Evolutionary conservation across 1,140 invertebrate genomes (phyloP).

Genomic region (Antheraea mylitta): DNA sequence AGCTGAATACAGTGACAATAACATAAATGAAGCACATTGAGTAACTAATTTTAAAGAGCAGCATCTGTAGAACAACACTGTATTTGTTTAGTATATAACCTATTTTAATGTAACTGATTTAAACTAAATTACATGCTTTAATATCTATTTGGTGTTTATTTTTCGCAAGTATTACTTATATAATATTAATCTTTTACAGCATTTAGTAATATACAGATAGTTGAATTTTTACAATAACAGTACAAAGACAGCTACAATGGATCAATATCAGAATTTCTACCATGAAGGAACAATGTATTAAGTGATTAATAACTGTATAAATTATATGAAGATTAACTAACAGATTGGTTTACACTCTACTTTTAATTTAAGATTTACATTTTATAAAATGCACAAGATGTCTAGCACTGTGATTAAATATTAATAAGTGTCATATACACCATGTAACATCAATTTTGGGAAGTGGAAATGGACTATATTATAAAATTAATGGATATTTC

Average conservation of each 20-base stretch:
- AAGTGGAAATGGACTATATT: neutral
- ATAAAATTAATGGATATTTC: neutral
- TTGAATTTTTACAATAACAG: neutral
- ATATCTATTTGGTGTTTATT: conserved; percentile 6
- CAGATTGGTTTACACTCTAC: no score
- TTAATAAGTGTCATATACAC: no score
- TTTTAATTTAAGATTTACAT: no score
- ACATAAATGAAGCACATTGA: neutral
- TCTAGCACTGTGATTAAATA: neutral
- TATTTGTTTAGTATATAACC: neutral
- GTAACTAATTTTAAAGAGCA: neutral
- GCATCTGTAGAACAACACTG: neutral
- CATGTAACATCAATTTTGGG: neutral
- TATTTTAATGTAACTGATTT: neutral
- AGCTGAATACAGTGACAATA: neutral
- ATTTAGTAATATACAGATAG: neutral
- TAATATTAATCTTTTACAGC: neutral
- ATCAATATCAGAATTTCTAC: neutral
- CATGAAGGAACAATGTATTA: neutral
- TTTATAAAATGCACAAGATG: neutral
- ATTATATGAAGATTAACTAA: no score
- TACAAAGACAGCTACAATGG: neutral
- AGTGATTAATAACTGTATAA: neutral
- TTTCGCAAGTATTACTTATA: neutral
- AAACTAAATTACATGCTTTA: neutral